Conservation (phyloP, 2,797 vertebrate species). For the Leptodactylus fallax region DNA sequence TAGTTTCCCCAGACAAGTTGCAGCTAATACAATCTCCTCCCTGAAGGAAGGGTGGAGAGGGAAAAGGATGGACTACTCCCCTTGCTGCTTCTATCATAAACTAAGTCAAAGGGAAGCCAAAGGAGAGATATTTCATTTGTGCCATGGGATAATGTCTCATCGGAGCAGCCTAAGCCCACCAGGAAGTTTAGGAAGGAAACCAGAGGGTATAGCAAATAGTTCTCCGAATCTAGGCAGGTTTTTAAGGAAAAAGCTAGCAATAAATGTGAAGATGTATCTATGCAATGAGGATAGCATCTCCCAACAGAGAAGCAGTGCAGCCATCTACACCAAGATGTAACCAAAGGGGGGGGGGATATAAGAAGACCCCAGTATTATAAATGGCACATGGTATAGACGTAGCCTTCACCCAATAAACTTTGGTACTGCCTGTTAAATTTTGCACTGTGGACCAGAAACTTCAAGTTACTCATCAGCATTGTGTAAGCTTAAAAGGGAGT, state of each 20-base stretch:
- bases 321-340: not conserved
- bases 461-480: too few relatives aligned
- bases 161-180: conserved; percentile 14
- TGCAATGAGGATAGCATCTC: not conserved
- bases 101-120: conserved; percentile 40
- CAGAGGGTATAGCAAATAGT: not conserved
- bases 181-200: conserved; percentile 57
- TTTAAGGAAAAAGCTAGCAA: not conserved
- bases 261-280: not conserved
- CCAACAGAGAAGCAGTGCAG: not conserved
- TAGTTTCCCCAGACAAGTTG: conserved; percentile 49
- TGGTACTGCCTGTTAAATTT: too few relatives aligned
- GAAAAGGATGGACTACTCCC: conserved; percentile 61
- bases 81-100: conserved; percentile 50
- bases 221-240: not conserved
- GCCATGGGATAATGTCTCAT: conserved; percentile 1
- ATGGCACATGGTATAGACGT: too few relatives aligned
- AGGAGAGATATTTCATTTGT: conserved; percentile 31
- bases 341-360: not conserved
- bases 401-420: too few relatives aligned
- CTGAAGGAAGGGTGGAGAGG: conserved; percentile 63
- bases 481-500: too few relatives aligned
- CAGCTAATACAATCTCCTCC: conserved; percentile 60
- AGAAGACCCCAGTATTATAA: too few relatives aligned
- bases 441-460: not conserved